A percentile compares a stretch with the other conserved stretches of the same genome.
Evolutionary conservation across 1,140 invertebrate genomes (phyloP).

Genomic region (Drosophila malerkotliana): DNA sequence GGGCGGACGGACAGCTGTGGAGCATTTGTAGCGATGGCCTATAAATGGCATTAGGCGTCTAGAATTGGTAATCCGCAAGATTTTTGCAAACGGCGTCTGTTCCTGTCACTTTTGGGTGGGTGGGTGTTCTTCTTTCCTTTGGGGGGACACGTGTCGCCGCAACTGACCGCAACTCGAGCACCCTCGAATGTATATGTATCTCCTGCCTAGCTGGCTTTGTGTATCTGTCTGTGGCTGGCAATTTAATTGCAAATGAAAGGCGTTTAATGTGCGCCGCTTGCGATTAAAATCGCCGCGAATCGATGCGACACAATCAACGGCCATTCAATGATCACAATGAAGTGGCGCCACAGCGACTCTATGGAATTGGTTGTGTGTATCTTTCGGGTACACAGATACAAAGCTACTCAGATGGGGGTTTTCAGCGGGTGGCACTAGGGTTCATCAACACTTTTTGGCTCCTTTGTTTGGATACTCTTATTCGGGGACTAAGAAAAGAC

Average conservation of each 20-base stretch:
- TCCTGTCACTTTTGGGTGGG: constrained; percentile 2
- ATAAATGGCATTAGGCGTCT: constrained; percentile 82
- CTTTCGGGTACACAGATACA: constrained; percentile 10
- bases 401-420: neutral
- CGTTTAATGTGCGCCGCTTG: constrained; percentile 67
- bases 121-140: neutral
- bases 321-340: constrained; percentile 72
- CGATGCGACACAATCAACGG: constrained; percentile 74
- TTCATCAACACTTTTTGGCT: constrained; percentile 74
- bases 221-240: constrained; percentile 33
- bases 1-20: constrained; percentile 57
- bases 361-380: constrained; percentile 18
- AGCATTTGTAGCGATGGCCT: constrained; percentile 79
- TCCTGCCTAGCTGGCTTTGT: neutral
- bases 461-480: constrained; percentile 56
- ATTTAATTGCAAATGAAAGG: constrained; percentile 81
- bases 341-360: constrained; percentile 51
- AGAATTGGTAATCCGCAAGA: constrained; percentile 82
- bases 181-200: constrained; percentile 9
- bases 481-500: constrained; percentile 16
- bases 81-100: constrained; percentile 68
- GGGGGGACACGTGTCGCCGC: constrained; percentile 58
- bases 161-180: constrained; percentile 68
- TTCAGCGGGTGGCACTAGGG: constrained; percentile 35
- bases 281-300: constrained; percentile 80